Conservation (phyloP, 2,888 invertebrate genomes). For the Ophion ellenae region DNA sequence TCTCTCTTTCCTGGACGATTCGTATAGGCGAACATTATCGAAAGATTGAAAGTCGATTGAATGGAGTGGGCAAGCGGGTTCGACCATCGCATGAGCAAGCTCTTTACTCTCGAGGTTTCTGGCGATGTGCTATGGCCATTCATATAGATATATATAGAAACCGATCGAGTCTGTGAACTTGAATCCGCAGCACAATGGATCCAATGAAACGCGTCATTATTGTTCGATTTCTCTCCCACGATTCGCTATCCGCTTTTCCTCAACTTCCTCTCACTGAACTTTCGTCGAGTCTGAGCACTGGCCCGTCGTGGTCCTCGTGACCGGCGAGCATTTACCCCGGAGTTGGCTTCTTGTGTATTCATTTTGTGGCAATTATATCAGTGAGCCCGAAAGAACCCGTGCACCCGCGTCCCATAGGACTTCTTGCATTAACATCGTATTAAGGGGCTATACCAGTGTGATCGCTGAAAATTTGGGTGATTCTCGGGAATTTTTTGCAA, state of each 20-base stretch:
- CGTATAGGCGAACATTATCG: conserved; percentile 54
- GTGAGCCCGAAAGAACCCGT: background rate
- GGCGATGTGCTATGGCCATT: background rate
- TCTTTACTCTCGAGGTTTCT: conserved; percentile 56
- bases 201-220: conserved; percentile 79
- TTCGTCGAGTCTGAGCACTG: conserved; percentile 8
- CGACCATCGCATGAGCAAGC: conserved; percentile 55
- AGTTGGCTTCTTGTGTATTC: background rate
- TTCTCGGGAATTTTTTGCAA: no score
- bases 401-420: background rate
- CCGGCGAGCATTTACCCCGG: conserved; percentile 15
- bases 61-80: conserved; percentile 67
- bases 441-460: no score
- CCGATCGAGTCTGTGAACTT: conserved; percentile 78
- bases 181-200: conserved; percentile 76
- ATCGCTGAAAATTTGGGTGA: no score
- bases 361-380: conserved; percentile 28
- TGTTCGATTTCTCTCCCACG: conserved; percentile 70
- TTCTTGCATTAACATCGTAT: no score
- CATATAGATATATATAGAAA: conserved; percentile 25
- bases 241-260: conserved; percentile 49
- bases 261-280: conserved; percentile 19
- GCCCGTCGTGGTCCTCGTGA: conserved; percentile 1
- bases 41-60: conserved; percentile 79
- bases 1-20: conserved; percentile 23